These are phyloP conservation scores for Halictus quadricinctus DNA, from an alignment of 2,888 invertebrate genomes.

Conservation along the genomic window DNA sequence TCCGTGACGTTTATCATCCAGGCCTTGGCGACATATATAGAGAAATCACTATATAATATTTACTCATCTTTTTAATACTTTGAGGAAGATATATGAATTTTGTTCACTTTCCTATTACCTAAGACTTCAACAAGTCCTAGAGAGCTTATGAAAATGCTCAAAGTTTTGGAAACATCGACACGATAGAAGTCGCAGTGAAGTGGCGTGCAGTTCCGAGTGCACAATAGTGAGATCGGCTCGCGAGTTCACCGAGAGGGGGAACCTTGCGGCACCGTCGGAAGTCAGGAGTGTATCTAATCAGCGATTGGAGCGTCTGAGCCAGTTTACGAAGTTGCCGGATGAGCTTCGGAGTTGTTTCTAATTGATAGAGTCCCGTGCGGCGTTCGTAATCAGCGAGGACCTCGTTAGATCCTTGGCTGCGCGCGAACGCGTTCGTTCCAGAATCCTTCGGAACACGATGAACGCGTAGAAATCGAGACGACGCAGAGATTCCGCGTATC, in stretches of 20 bases:
- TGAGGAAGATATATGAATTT: no score
- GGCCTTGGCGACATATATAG: no score
- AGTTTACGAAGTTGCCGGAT: neutral
- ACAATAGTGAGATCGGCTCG: neutral
- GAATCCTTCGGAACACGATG: neutral
- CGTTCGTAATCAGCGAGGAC: neutral
- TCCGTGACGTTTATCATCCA: no score
- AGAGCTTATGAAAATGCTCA: no score
- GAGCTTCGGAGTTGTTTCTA: conserved; percentile 10
- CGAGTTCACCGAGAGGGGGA: neutral
- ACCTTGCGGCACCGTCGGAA: neutral
- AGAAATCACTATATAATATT: no score
- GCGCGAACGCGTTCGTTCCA: neutral
- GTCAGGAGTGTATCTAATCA: neutral
- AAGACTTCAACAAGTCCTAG: no score
- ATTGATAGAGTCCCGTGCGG: neutral
- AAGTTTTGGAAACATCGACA: no score
- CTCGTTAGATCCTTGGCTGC: neutral
- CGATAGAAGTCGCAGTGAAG: no score
- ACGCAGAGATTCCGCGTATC: neutral
- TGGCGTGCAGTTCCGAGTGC: no score
- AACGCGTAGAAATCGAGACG: neutral
- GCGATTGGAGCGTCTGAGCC: neutral
- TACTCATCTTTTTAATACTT: no score
- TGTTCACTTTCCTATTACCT: no score